Base-by-base conservation (phyloP, 2,113 vertebrate genomes). In the Corvus moneduloides region DNA sequence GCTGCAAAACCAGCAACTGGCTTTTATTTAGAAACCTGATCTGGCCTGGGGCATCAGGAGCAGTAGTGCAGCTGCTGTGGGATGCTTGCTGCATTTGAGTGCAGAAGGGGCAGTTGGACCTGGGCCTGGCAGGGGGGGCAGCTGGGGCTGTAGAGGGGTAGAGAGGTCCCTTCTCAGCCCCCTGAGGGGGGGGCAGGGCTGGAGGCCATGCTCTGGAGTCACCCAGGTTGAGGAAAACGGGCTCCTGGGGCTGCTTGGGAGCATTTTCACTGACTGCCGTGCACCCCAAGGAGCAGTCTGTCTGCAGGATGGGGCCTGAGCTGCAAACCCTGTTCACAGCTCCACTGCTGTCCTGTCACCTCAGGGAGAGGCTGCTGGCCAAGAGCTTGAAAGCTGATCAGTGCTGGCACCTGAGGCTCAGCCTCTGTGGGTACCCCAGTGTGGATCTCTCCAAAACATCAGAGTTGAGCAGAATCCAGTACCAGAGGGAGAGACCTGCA, bases 221-320 rank as follows among this genome's bases (percentile, higher is more conserved):
- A 4, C 16, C 43, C 16, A 75, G 89, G 76, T 81, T 41, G 59
- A 26, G 89, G 95, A 92, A 63, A 80, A 82, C 78, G 44, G 87
- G 77, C 96, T 95, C 72, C 64, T 28, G 55, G 16, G 39, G n/a
- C 61, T 35, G n/a, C 51, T 23, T 33, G 44, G 24, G 32, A 18
- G 22, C 0, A 1, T 35, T 61, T 68, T 39, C 6, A 4, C 11
- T 6, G 21, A 33, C 10, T 4, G n/a, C 13, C 0, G 0, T 61
- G 71, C 39, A 16, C 5, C 1, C 58, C 0, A 0, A 46, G 46
- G 46, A 56, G 49, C 52, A 20, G 23, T 17, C 30, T 9, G 20
- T 41, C 72, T 87, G 52, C 37, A 62, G 87, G 37, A 67, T 11
- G 30, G 32, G 24, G 4, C 27, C 72, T 26, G 43, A 63, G 11